Evolutionary conservation across 2,113 vertebrate species (phyloP).

Genomic region (Gasterosteus aculeatus): DNA sequence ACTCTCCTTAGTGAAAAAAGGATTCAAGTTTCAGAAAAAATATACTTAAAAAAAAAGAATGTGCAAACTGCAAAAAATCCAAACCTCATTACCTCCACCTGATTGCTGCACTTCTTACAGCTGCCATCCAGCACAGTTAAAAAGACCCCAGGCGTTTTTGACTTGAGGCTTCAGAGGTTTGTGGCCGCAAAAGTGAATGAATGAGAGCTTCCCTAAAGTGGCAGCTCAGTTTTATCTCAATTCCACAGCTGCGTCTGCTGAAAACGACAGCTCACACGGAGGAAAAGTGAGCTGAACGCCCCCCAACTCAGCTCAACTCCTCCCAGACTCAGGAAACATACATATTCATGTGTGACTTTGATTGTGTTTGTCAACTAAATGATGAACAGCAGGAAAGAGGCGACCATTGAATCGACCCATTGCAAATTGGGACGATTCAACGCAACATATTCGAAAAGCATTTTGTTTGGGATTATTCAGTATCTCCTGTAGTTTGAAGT

Average conservation of each 20-base stretch:
- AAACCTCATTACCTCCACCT: conserved; percentile 35
- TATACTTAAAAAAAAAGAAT: not conserved
- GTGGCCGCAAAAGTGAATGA: conserved; percentile 24
- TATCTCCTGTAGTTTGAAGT: not conserved
- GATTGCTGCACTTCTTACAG: conserved; percentile 11
- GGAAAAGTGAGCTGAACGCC: conserved; percentile 77
- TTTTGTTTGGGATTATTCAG: not conserved
- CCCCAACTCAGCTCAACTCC: conserved; percentile 69
- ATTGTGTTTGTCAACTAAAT: not conserved
- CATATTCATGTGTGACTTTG: conserved; percentile 8
- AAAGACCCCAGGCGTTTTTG: not conserved
- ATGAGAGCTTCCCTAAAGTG: conserved; percentile 51
- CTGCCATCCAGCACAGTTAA: conserved; percentile 49
- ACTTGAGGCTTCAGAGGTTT: conserved; percentile 28
- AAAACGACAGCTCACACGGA: conserved; percentile 63
- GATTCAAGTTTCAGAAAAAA: not conserved
- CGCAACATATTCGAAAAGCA: not conserved
- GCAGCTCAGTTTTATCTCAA: conserved; percentile 65
- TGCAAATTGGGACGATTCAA: not conserved
- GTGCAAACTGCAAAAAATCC: conserved; percentile 20
- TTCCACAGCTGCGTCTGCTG: conserved; percentile 58
- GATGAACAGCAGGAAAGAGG: not conserved
- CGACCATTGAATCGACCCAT: not conserved
- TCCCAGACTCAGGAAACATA: conserved; percentile 53
- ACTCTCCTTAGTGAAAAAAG: conserved; percentile 9